Evolutionary conservation across 2,888 invertebrate genomes (phyloP).

Genomic region (Oscheius sp.): DNA sequence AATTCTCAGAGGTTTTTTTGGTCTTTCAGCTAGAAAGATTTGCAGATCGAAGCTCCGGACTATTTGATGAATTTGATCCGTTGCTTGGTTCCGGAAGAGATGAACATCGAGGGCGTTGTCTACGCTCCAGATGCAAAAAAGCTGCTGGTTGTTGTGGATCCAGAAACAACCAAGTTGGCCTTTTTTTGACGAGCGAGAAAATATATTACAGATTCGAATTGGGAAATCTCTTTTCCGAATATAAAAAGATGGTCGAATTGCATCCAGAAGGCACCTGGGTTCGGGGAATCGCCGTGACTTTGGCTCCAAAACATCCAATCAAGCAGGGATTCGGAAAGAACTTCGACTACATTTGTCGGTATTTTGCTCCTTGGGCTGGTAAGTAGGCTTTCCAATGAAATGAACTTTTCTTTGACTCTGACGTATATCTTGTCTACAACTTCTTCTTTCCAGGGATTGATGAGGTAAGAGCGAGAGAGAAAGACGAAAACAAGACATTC

Average conservation of each 20-base stretch:
- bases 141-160: conserved; percentile 51
- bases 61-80: background rate
- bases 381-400: no score
- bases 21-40: no score
- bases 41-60: background rate
- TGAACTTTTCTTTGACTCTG: no score
- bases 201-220: conserved; percentile 52
- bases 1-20: no score
- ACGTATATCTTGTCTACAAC: no score
- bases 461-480: conserved; percentile 54
- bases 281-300: conserved; percentile 54
- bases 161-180: conserved; percentile 52
- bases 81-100: conserved; percentile 22
- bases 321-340: conserved; percentile 52
- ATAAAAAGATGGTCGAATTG: conserved; percentile 54
- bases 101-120: conserved; percentile 41
- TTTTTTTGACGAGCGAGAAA: conserved; percentile 35
- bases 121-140: conserved; percentile 43
- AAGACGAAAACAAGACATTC: background rate
- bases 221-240: conserved; percentile 60
- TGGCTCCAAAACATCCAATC: conserved; percentile 47
- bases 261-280: conserved; percentile 62
- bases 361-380: conserved; percentile 73
- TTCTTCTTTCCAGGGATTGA: no score
- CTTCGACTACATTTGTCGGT: conserved; percentile 72